Conservation (phyloP, 1,140 invertebrate genomes). For the Bathynomus jamesi region DNA sequence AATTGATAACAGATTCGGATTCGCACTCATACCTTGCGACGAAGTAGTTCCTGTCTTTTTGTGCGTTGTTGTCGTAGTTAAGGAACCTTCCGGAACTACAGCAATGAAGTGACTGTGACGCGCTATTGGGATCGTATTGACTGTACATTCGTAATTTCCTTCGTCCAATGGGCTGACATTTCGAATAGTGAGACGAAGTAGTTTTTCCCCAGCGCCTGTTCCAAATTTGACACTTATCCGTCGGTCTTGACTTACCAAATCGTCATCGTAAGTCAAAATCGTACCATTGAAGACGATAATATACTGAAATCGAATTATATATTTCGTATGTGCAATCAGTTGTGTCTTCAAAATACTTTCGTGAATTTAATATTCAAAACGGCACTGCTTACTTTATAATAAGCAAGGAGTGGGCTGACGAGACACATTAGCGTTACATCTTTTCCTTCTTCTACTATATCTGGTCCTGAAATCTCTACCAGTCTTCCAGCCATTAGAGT, state of each 20-base stretch:
- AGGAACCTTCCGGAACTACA: background rate
- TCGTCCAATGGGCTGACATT: background rate
- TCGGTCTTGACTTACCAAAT: background rate
- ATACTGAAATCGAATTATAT: background rate
- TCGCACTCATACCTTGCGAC: too few relatives aligned
- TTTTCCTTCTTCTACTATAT: background rate
- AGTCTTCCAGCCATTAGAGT: background rate
- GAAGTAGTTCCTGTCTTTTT: too few relatives aligned
- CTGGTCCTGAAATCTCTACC: background rate
- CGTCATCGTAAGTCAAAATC: background rate
- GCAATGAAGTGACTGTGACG: background rate
- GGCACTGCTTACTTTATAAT: background rate
- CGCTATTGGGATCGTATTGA: background rate
- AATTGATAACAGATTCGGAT: too few relatives aligned
- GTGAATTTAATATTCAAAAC: background rate
- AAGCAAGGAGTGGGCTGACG: background rate
- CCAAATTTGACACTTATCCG: background rate
- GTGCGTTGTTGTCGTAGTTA: too few relatives aligned
- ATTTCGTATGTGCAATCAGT: background rate
- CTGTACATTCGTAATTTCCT: background rate
- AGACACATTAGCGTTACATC: background rate
- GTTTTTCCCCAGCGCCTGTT: background rate
- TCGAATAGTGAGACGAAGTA: background rate
- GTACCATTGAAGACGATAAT: background rate
- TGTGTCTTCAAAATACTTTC: too few relatives aligned